Base-by-base conservation (phyloP, 2,888 invertebrate genomes). In the Sinhomidia bicolor region DNA sequence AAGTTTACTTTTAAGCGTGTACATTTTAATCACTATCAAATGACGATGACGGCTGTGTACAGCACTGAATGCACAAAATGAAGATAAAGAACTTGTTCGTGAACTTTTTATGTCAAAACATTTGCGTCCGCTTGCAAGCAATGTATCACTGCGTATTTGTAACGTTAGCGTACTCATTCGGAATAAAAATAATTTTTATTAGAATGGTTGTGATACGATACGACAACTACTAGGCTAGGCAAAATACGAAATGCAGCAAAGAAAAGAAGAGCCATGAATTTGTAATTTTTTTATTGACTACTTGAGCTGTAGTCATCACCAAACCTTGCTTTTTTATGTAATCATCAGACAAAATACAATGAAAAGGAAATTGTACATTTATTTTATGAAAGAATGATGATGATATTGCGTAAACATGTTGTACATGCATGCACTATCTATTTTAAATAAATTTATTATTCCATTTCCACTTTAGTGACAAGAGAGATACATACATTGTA, bases 1-100 rank as follows among this genome's bases (percentile, higher is more conserved):
- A 74, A 74, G 44, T 41, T 44, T 68, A 20, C 20, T 17, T 41
- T 1, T 74, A n/a, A n/a, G n/a, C n/a, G 26, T 44, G 20, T 20
- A 74, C 47, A 74, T 44, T 41, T 74, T 68, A 74, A 44, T 44
- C 74, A 44, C 20, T 14, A 74, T 71, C 17, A 71, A n/a, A 47
- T 74, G 41, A 74, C 14, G 44, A 74, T 26, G 44, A 47, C 32
- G 29, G 20, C 23, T 65, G 14, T 32, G 29, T 57, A 17, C 4
- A 9, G 3, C 14, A n/a, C 32, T 32, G 65, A 29, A 12, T 32
- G 65, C 65, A 65, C 12, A 65, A 5, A n/a, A 65, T 23, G 47
- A n/a, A 2, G 65, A 29, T 65, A 32, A 65, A 20, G 10, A 57
- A 60, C 60, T 26, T 60, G 60, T 60, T 60, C 10, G 7, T 6